Conservation (phyloP, 1,140 invertebrate species). For the Rhagoletis pomonella region DNA sequence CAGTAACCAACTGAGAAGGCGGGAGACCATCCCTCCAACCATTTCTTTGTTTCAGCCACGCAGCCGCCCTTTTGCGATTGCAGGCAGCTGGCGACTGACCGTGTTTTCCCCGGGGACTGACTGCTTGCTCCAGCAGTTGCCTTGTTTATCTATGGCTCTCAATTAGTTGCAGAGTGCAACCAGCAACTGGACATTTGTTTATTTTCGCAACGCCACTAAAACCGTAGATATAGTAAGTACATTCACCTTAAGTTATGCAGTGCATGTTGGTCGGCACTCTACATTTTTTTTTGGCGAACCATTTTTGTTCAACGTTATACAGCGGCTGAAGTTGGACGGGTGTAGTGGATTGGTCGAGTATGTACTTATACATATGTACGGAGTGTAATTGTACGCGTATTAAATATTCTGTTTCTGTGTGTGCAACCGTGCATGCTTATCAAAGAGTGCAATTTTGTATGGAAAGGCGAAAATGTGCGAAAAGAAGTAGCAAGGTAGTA, state of each 20-base stretch:
- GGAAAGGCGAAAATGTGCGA: slow-evolving; percentile 35
- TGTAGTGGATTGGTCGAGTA: not conserved
- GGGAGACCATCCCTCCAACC: not conserved
- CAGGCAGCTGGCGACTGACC: slow-evolving; percentile 26
- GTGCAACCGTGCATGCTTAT: slow-evolving; percentile 42
- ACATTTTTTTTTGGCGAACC: not conserved
- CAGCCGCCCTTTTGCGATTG: not conserved
- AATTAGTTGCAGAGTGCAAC: slow-evolving; percentile 50
- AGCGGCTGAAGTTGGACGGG: not conserved
- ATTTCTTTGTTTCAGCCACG: not conserved
- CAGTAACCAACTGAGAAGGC: not conserved
- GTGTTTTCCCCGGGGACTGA: slow-evolving; percentile 17
- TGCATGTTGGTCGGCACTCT: slow-evolving; percentile 1
- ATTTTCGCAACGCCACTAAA: slow-evolving; percentile 47
- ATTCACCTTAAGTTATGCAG: slow-evolving; percentile 43
- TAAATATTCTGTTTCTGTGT: slow-evolving; percentile 47
- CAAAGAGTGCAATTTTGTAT: slow-evolving; percentile 22
- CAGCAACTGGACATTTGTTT: slow-evolving; percentile 45
- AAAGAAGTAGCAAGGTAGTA: slow-evolving; percentile 40
- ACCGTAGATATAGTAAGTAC: slow-evolving; percentile 35
- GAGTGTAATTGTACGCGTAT: slow-evolving; percentile 49
- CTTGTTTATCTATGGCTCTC: slow-evolving; percentile 48
- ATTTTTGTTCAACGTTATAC: not conserved
- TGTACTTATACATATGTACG: not conserved
- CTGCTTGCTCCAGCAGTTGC: slow-evolving; percentile 20